Percentiles rank a stretch among this genome's conserved stretches.
Conservation (phyloP, 2,113 vertebrate species). For the Myrmecobius fasciatus region DNA sequence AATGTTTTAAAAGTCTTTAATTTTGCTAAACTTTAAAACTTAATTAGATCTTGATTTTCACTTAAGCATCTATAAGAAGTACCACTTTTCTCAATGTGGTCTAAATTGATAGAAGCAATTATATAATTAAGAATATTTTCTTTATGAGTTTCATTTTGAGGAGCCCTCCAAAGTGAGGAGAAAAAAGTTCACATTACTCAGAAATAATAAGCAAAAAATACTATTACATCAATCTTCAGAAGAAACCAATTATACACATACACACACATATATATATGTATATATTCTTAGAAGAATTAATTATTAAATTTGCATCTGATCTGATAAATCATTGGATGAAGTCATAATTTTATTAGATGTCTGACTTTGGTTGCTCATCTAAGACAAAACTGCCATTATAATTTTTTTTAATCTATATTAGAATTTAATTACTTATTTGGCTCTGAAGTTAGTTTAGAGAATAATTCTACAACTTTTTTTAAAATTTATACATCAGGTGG, state of each 20-base stretch:
- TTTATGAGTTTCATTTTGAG: not conserved
- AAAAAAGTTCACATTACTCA: not conserved
- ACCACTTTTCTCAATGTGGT: fast-evolving
- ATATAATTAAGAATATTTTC: fast-evolving
- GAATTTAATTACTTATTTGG: not conserved
- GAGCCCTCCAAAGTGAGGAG: fast-evolving
- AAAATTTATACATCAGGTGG: not conserved
- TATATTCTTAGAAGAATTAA: not conserved
- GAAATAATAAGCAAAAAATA: not conserved
- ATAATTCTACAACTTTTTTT: not conserved
- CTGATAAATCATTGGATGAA: not conserved
- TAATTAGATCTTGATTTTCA: not conserved
- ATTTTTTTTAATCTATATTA: too few relatives aligned
- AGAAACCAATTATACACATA: too few relatives aligned
- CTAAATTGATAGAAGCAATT: not conserved
- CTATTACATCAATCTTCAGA: not conserved
- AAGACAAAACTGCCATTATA: too few relatives aligned
- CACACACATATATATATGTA: too few relatives aligned
- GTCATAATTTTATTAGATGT: not conserved
- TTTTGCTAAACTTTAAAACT: not conserved
- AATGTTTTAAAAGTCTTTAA: not conserved
- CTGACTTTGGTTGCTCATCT: not conserved
- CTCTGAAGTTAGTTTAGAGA: not conserved
- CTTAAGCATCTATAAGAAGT: not conserved
- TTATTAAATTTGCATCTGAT: not conserved